These are phyloP conservation scores for Crotalus horridus DNA, from an alignment of 2,113 vertebrate genomes.

Conservation along the genomic window DNA sequence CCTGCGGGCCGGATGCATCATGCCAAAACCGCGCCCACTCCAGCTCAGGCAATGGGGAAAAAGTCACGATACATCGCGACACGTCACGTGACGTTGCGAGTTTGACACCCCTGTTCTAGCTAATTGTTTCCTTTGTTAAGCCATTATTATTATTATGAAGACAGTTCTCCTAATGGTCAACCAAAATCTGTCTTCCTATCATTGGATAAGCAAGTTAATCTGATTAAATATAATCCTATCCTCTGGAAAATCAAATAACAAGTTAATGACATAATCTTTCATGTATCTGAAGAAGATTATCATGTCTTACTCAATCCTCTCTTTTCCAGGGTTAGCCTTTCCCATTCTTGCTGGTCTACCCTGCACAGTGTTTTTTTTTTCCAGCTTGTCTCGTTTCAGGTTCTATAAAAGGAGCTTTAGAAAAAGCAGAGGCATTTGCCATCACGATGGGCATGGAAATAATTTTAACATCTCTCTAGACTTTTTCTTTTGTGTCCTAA, in stretches of 20 bases:
- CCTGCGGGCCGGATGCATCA: too few relatives aligned
- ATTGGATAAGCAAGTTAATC: neutral
- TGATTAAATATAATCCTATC: neutral
- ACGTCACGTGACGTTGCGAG: too few relatives aligned
- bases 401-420: neutral
- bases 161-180: neutral
- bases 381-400: neutral
- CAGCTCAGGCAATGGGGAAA: too few relatives aligned
- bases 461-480: neutral
- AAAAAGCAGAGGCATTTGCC: neutral
- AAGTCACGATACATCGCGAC: too few relatives aligned
- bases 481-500: neutral
- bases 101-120: neutral
- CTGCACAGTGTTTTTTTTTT: neutral
- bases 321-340: neutral
- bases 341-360: neutral
- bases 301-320: neutral
- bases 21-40: too few relatives aligned
- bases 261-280: neutral
- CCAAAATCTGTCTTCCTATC: neutral
- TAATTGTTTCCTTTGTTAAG: neutral
- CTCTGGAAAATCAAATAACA: neutral
- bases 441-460: neutral
- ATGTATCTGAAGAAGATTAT: neutral
- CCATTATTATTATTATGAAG: neutral